Percentiles rank a stretch among this genome's conserved stretches.
Evolutionary conservation across 2,797 vertebrate genomes (phyloP).

Genomic region (Galagoides demidoff): DNA sequence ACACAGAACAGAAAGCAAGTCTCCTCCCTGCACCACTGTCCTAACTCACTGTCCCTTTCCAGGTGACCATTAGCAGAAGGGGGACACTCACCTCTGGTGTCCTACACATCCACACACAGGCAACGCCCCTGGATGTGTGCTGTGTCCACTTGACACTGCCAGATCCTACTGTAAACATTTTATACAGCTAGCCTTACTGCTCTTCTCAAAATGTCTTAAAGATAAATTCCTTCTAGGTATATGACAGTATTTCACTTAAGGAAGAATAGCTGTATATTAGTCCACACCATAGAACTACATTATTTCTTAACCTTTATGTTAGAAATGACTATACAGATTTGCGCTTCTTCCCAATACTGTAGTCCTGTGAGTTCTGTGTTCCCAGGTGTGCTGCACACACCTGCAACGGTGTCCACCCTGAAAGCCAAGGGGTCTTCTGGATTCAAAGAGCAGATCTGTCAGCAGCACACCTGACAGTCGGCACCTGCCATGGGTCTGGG

Average conservation of each 20-base stretch:
- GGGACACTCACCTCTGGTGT: neutral
- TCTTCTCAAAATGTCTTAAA: conserved; percentile 9
- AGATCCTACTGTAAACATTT: neutral
- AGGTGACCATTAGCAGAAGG: neutral
- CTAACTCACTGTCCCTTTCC: neutral
- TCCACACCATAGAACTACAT: neutral
- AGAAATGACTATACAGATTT: neutral
- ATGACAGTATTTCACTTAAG: neutral
- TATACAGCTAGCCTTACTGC: neutral
- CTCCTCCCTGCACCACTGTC: neutral
- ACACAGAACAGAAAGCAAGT: neutral
- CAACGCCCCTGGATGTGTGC: neutral
- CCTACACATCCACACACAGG: neutral
- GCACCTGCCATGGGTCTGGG: neutral
- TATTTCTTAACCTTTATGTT: neutral
- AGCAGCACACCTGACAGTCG: neutral
- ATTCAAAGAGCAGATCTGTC: neutral
- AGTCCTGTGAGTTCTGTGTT: neutral
- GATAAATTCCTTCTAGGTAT: neutral
- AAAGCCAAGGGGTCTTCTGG: neutral
- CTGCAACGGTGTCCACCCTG: neutral
- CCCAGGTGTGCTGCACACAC: too few relatives aligned
- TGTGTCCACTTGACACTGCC: neutral
- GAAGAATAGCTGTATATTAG: neutral
- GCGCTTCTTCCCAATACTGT: neutral